phyloP scores from a whole-genome alignment of 1,140 invertebrate genomes.

The Leucophenga varia region DNA sequence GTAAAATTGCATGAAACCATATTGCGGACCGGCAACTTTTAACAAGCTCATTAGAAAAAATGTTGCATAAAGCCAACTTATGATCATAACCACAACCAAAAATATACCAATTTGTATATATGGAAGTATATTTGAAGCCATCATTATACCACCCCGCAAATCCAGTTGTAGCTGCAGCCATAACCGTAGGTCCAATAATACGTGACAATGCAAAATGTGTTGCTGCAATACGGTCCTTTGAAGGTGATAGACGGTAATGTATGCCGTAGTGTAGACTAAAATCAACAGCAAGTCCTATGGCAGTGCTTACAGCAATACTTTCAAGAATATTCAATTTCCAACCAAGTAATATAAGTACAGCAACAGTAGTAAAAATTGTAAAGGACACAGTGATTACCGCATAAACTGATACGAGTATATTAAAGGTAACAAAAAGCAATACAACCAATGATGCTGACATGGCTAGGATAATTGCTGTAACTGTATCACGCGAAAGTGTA shows the following conservation, averaged over 20 bases:
- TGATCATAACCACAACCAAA: slow-evolving; percentile 80
- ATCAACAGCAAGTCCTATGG: slow-evolving; percentile 94
- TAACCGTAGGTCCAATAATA: slow-evolving; percentile 82
- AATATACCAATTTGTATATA: slow-evolving; percentile 93
- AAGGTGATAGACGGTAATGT: slow-evolving; percentile 68
- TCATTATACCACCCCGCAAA: slow-evolving; percentile 84
- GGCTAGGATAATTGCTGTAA: slow-evolving; percentile 77
- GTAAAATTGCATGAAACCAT: slow-evolving; percentile 59
- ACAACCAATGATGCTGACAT: slow-evolving; percentile 75
- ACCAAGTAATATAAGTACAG: slow-evolving; percentile 75
- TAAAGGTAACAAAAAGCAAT: slow-evolving; percentile 78
- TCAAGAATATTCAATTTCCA: slow-evolving; percentile 95
- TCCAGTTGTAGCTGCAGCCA: slow-evolving; percentile 88
- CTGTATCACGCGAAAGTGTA: slow-evolving; percentile 77
- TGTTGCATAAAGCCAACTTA: slow-evolving; percentile 90
- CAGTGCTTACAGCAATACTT: slow-evolving; percentile 87
- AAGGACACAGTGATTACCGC: slow-evolving; percentile 80
- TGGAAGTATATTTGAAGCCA: slow-evolving; percentile 80
- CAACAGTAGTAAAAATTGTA: slow-evolving; percentile 82
- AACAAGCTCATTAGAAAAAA: slow-evolving; percentile 86
- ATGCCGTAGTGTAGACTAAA: slow-evolving; percentile 91
- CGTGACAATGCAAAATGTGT: slow-evolving; percentile 70
- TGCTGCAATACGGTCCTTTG: slow-evolving; percentile 57
- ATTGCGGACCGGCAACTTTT: slow-evolving; percentile 63
- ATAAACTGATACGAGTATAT: slow-evolving; percentile 77